Evolutionary conservation across 1,140 invertebrate genomes (phyloP).

Genomic region (Subanguina moxae): DNA sequence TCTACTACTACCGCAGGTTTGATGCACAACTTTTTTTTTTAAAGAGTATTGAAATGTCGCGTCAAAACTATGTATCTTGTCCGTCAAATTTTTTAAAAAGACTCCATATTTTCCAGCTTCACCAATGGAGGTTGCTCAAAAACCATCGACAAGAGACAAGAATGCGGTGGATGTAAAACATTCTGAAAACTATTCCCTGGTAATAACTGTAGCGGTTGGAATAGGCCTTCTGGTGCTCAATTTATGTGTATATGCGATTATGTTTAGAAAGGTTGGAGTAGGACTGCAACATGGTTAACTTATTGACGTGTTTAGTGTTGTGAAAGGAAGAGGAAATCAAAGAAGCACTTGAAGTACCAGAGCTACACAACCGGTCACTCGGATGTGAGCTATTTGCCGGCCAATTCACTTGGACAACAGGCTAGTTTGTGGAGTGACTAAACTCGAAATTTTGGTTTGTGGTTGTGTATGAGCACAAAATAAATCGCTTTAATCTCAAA

Average conservation of each 20-base stretch:
- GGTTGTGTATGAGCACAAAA: not conserved
- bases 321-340: conserved; percentile 25
- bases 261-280: conserved; percentile 36
- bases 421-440: too few relatives aligned
- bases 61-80: too few relatives aligned
- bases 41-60: too few relatives aligned
- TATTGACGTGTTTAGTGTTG: conserved; percentile 35
- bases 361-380: conserved; percentile 48
- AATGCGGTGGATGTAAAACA: conserved; percentile 2
- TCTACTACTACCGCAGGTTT: not conserved
- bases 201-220: conserved; percentile 23
- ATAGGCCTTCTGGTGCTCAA: conserved; percentile 35
- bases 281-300: not conserved
- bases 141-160: not conserved
- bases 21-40: too few relatives aligned
- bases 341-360: conserved; percentile 56
- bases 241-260: conserved; percentile 26
- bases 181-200: conserved; percentile 1
- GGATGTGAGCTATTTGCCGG: conserved; percentile 42
- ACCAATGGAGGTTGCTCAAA: not conserved
- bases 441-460: too few relatives aligned
- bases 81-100: too few relatives aligned
- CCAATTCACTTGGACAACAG: conserved; percentile 37
- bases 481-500: too few relatives aligned
- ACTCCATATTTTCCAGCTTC: too few relatives aligned